Conservation (phyloP, 2,797 vertebrate genomes). For the Falco peregrinus region DNA sequence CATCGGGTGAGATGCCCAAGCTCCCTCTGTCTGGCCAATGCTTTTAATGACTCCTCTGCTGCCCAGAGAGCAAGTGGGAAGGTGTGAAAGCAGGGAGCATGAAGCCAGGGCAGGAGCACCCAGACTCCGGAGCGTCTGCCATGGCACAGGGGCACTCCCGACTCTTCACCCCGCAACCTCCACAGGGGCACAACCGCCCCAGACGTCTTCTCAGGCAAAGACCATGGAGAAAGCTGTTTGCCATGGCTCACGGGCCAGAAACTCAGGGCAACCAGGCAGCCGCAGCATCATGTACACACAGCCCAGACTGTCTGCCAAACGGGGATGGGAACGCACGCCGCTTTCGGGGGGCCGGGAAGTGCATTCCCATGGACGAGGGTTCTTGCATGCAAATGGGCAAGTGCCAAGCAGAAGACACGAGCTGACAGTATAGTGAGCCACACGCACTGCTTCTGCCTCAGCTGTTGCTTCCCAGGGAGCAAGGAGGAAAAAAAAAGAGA, state of each 20-base stretch:
- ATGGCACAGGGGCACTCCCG: background rate
- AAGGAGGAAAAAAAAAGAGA: background rate
- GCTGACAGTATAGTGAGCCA: background rate
- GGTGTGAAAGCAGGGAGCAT: fast-evolving
- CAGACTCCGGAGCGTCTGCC: background rate
- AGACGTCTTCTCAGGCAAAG: background rate
- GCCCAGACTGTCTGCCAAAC: background rate
- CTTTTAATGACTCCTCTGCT: background rate
- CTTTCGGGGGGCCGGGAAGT: background rate
- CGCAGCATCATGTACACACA: fast-evolving
- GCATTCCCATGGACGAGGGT: background rate
- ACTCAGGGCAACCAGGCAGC: background rate
- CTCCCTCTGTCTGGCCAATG: background rate
- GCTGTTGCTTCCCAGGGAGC: background rate
- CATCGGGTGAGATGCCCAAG: background rate
- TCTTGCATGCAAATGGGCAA: background rate
- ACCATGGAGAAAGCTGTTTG: background rate
- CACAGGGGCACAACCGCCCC: background rate
- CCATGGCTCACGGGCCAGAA: fast-evolving
- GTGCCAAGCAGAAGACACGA: background rate
- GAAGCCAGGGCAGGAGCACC: background rate
- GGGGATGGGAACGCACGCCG: fast-evolving
- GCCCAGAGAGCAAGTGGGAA: background rate
- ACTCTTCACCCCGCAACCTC: background rate
- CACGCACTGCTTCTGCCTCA: background rate